A percentile compares a stretch with the other conserved stretches of the same genome.
These are phyloP conservation scores for Branchellion lobata DNA, from an alignment of 2,888 invertebrate genomes.

Conservation along the genomic window DNA sequence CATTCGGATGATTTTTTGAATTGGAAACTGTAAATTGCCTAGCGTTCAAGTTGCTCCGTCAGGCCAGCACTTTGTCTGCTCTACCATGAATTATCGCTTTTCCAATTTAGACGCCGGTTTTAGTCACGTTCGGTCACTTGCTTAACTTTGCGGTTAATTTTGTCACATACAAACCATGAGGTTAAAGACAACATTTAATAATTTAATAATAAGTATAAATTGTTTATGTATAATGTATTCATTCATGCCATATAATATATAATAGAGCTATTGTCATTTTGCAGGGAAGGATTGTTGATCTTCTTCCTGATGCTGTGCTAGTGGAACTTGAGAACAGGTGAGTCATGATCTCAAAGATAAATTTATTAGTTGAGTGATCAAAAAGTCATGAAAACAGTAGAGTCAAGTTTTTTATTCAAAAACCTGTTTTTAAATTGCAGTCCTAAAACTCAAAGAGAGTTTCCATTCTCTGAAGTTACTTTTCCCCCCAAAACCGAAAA, in stretches of 20 bases:
- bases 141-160: not conserved
- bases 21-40: too few species aligned
- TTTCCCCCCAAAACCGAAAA: slow-evolving; percentile 71
- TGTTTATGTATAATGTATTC: too few species aligned
- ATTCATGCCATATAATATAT: not conserved
- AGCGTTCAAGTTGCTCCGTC: too few species aligned
- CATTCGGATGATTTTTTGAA: not conserved
- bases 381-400: not conserved
- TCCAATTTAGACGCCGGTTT: too few species aligned
- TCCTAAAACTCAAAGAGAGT: slow-evolving; percentile 89
- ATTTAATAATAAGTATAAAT: too few species aligned
- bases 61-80: too few species aligned
- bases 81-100: too few species aligned
- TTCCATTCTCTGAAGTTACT: slow-evolving; percentile 85
- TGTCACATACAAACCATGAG: not conserved
- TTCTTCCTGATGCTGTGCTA: slow-evolving; percentile 30
- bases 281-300: slow-evolving; percentile 33
- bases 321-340: slow-evolving; percentile 39
- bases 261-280: not conserved
- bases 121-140: too few species aligned
- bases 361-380: not conserved
- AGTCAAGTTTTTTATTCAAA: too few species aligned
- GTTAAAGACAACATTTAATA: too few species aligned
- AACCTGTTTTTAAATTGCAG: slow-evolving; percentile 63
- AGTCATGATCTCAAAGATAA: not conserved